Evolutionary conservation across 2,797 vertebrate genomes (phyloP).

Genomic region (Urocyon cinereoargenteus): DNA sequence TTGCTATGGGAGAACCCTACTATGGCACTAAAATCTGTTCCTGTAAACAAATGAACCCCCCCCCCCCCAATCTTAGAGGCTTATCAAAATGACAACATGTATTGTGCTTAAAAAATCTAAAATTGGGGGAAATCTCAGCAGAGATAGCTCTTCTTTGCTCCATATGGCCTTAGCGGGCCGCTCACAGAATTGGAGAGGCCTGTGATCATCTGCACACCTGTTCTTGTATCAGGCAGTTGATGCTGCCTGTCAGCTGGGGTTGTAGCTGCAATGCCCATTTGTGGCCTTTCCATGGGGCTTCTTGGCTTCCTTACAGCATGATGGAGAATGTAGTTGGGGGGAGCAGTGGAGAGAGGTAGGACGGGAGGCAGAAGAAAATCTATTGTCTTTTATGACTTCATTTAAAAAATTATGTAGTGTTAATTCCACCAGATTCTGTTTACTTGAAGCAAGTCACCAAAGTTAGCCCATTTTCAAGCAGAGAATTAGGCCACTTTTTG

Average conservation of each 20-base stretch:
- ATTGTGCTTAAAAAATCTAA: background rate
- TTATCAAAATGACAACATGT: background rate
- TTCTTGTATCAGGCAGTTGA: background rate
- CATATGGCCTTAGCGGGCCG: background rate
- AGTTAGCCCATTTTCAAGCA: background rate
- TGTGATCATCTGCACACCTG: rapidly evolving
- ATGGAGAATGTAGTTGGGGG: background rate
- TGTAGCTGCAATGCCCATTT: background rate
- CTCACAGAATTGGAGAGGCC: background rate
- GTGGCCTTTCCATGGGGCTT: background rate
- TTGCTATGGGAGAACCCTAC: background rate
- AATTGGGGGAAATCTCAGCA: background rate
- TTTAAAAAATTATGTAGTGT: background rate
- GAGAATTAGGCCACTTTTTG: background rate
- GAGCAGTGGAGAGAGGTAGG: background rate
- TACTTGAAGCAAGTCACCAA: background rate
- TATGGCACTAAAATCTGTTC: background rate
- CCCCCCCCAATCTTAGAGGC: background rate
- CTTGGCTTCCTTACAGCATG: background rate
- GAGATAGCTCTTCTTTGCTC: background rate
- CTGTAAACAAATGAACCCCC: background rate
- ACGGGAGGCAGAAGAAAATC: background rate
- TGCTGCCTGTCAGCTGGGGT: background rate
- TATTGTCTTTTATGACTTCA: background rate
- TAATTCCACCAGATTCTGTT: background rate